Conservation (phyloP, 2,113 vertebrate species). For the Montifringilla adamsi region DNA sequence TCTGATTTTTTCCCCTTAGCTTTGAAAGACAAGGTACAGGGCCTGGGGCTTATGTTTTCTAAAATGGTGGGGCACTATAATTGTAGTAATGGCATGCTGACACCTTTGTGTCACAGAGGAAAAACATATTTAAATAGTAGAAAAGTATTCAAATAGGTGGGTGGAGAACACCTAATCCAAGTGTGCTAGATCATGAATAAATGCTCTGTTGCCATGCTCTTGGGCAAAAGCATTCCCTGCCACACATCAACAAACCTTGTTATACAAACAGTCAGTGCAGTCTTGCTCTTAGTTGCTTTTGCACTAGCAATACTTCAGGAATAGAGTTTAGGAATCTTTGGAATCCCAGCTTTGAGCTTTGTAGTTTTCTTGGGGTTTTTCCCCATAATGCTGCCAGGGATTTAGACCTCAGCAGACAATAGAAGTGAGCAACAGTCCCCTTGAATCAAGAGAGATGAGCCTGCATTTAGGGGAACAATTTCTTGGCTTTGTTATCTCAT, state of each 20-base stretch:
- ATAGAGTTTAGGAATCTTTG: neutral
- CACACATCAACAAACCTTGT: neutral
- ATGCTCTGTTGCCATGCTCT: neutral
- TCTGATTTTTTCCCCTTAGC: neutral
- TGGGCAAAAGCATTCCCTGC: neutral
- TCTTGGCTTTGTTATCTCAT: neutral
- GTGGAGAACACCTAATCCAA: neutral
- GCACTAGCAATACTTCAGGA: neutral
- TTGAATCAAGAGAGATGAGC: neutral
- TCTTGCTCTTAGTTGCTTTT: neutral
- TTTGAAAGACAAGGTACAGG: neutral
- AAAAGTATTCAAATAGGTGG: neutral
- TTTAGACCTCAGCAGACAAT: neutral
- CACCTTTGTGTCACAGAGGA: neutral
- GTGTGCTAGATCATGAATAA: neutral
- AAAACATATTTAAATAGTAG: neutral
- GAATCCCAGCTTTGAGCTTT: neutral
- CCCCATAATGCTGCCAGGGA: fast-evolving
- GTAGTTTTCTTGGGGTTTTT: neutral
- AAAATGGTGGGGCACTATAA: neutral
- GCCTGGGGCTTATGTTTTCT: neutral
- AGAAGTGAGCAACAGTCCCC: neutral
- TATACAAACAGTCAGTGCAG: neutral
- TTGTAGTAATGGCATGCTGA: fast-evolving
- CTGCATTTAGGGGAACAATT: neutral